Evolutionary conservation across 92 coral and sea anemone genomes (phyloP), one percentile per base, ranked within the genome.

Genomic region (Heteractis magnifica): DNA sequence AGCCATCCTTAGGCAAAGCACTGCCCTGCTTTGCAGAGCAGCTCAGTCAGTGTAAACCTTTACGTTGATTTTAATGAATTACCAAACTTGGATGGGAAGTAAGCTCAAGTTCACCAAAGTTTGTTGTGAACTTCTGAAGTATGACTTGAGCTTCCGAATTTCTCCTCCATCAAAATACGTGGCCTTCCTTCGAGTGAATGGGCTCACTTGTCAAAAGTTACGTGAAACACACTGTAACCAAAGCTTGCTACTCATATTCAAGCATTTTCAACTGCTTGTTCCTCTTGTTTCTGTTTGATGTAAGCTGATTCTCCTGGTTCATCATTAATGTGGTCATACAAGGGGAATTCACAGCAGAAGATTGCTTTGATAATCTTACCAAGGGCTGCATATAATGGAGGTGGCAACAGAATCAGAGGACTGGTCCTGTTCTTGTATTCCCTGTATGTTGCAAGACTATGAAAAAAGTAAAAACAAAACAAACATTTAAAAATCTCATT

Each of bases 311-410:
- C 87, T 6, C 87, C 87, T 10, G 87, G 87, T 76, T 84, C 87
- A 65, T 84, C 87, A 21, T 62, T 19, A 19, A 84, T 77, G 49
- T 84, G 73, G 48, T 84, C 77, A 53, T 84, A 84, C 51, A 84
- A 13, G 10, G 87, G 87, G 73, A 84, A 84, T 51, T 84, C 87
- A 84, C 82, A 84, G 77, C 87, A 84, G 65, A 84, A 84, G 50
- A 84, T 56, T 4, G 82, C 77, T 58, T 84, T 84, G 77, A 84
- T 60, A n/a, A 26, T 21, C 10, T 71, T 84, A 51, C 53, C 56
- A 21, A 84, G 82, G 8, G 81, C 78, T 5, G 87, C 87, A 55
- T 84, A 84, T 49, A 84, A 70, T 0, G 87, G 87, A 44, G 87
- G 87, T 4, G 87, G 87, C 51, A 84, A 51, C 3, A 75, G 82